Evolutionary conservation across 2,888 invertebrate genomes (phyloP).

Genomic region (Lepidochitona cinerea): DNA sequence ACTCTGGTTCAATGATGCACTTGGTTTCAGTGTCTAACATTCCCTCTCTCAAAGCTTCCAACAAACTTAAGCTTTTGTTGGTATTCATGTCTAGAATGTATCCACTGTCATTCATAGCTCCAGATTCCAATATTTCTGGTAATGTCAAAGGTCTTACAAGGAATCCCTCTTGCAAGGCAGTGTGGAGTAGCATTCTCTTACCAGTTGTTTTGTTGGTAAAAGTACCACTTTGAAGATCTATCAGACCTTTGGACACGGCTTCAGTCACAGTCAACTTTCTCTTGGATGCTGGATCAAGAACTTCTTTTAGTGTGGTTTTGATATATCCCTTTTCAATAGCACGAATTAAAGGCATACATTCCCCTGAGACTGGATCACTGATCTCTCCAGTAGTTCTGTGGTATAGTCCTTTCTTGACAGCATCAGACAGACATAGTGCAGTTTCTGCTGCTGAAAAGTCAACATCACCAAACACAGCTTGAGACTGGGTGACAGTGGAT

Average conservation of each 20-base stretch:
- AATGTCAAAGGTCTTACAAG: constrained; percentile 79
- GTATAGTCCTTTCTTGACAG: constrained; percentile 70
- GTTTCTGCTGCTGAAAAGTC: constrained; percentile 47
- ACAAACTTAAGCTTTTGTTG: constrained; percentile 80
- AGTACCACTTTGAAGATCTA: constrained; percentile 83
- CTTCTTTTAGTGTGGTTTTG: constrained; percentile 79
- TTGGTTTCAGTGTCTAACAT: constrained; percentile 90
- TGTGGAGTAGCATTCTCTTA: constrained; percentile 83
- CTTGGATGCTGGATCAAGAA: constrained; percentile 85
- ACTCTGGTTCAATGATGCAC: constrained; percentile 85
- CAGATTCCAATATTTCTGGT: constrained; percentile 84
- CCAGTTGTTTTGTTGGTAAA: constrained; percentile 83
- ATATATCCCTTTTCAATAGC: constrained; percentile 81
- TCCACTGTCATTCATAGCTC: constrained; percentile 50
- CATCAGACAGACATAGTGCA: constrained; percentile 65
- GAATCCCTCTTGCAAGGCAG: constrained; percentile 84
- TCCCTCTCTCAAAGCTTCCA: constrained; percentile 89
- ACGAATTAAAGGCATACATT: constrained; percentile 79
- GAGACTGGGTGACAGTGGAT: constrained; percentile 58
- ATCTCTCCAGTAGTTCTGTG: constrained; percentile 71
- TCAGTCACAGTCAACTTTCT: constrained; percentile 91
- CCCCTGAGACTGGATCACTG: constrained; percentile 69
- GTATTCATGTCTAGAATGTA: constrained; percentile 85
- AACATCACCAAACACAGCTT: constrained; percentile 56
- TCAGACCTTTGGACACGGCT: constrained; percentile 89